phyloP scores from a whole-genome alignment of 2,797 vertebrate species.

The Catamblyrhynchus diadema region DNA sequence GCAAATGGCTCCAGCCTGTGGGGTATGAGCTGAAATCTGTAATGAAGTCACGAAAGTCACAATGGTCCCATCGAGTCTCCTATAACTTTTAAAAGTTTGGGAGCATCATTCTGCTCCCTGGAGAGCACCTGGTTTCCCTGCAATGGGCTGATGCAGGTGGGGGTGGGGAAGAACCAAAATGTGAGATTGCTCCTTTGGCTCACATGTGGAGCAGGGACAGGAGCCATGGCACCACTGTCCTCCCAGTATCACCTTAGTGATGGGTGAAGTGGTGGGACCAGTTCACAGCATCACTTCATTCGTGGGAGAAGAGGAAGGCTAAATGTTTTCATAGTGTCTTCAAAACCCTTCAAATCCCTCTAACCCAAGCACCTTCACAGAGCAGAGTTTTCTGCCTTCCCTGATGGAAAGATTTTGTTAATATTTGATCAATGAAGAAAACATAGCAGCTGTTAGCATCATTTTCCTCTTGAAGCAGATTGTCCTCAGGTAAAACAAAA shows the following conservation, averaged over 20 bases:
- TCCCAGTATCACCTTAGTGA: not conserved
- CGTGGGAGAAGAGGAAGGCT: not conserved
- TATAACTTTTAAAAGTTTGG: not conserved
- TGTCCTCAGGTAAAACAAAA: constrained; percentile 50
- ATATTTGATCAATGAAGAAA: constrained; percentile 32
- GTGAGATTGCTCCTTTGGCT: accelerated
- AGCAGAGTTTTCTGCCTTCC: not conserved
- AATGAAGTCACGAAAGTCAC: not conserved
- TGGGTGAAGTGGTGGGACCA: not conserved
- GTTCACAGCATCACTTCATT: not conserved
- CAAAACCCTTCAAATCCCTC: not conserved
- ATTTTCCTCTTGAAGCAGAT: not conserved
- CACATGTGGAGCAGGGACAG: accelerated
- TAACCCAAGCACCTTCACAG: not conserved
- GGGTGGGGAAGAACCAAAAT: not conserved
- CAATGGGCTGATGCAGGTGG: not conserved
- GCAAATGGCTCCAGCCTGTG: not conserved
- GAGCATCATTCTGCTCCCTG: not conserved
- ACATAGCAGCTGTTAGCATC: constrained; percentile 1
- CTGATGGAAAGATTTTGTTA: not conserved
- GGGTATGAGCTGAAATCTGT: not conserved
- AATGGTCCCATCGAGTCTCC: not conserved
- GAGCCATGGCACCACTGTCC: accelerated
- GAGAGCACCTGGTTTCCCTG: not conserved
- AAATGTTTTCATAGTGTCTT: not conserved